Evolutionary conservation across 1,140 invertebrate genomes (phyloP), one percentile per base, ranked within the genome.

Genomic region (Drosophila ohnishii): DNA sequence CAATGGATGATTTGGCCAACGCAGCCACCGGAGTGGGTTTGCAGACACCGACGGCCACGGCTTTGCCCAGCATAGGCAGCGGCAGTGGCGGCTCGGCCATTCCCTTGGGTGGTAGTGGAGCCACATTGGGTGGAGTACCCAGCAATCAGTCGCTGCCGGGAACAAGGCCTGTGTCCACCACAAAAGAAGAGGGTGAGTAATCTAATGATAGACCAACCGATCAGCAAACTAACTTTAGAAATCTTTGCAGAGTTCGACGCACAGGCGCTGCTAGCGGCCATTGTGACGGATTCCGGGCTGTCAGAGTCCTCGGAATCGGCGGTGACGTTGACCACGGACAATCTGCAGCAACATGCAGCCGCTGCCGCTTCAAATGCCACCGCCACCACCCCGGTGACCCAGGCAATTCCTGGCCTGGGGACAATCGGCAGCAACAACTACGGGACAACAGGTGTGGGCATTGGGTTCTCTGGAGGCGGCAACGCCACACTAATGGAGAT

Each of bases 131-230:
- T 11, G 84, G 85, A 22, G 72, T 88, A n/a, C 57, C 84, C 50
- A 80, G 56, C 61, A 74, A 65, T 56, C 82, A 78, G 39, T 69
- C 74, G 34, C 50, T 72, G 63, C 67, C 78, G n/a, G 80, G 59
- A n/a, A 80, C 86, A 34, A 70, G 90, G 6, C 84, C 89, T n/a
- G 78, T 86, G 37, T 82, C 90, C 32, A 59, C 59, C 30, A 69
- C 81, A 75, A 92, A 94, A 66, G 95, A 95, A 78, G 95, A 96
- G 92, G 95, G 95, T 90, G 59, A 58, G 67, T 32, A 19, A 34
- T 19, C 10, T 0, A n/a, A 16, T 5, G 5, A 48, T 5, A 28
- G 2, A n/a, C 8, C 14, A 0, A 50, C 0, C 48, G 7, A 51
- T 19, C 10, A 51, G 10, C 9, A 3, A n/a, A 4, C n/a, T 45